Base-by-base conservation (phyloP, 2,888 invertebrate genomes). In the Pterobdella sp. region DNA sequence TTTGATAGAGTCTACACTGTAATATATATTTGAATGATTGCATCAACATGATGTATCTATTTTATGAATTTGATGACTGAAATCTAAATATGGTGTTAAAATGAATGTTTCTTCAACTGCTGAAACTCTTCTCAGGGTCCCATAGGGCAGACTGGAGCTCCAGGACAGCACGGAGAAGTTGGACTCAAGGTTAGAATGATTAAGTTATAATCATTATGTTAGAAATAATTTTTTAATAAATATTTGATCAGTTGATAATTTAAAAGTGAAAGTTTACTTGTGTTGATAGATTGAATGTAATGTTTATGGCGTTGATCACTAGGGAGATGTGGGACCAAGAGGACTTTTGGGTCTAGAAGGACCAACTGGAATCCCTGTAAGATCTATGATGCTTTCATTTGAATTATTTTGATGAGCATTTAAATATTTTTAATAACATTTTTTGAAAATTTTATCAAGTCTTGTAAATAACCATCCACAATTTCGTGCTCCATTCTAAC, bases 271-370 rank as follows among this genome's bases (percentile, higher is more conserved):
- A n/a, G n/a, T n/a, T n/a, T n/a, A n/a, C n/a, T n/a, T n/a, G n/a
- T n/a, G n/a, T n/a, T n/a, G n/a, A n/a, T n/a, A n/a, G n/a, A n/a
- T n/a, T n/a, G n/a, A n/a, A n/a, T n/a, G n/a, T n/a, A n/a, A n/a
- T n/a, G n/a, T n/a, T n/a, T n/a, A n/a, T n/a, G n/a, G n/a, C n/a
- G n/a, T n/a, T n/a, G n/a, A n/a, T n/a, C n/a, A n/a, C 36, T 71
- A 74, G 74, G 74, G 74, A 29, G 72, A 74, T 22, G 34, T 74
- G 1, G 74, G 74, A 56, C 74, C 49, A 35, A 74, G 68, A 65
- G 74, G 74, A 36, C 35, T 66, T 18, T 32, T 67, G n/a, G 74
- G 74, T n/a, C 34, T 74, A 7, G 72, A 66, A 2, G 74, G 74
- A 14, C 74, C 74, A 32, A 26, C 72, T 7, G 74, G 72, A 72